Base-by-base conservation (phyloP, 1,140 invertebrate genomes). In the Pseudachorutes palmiensis region DNA sequence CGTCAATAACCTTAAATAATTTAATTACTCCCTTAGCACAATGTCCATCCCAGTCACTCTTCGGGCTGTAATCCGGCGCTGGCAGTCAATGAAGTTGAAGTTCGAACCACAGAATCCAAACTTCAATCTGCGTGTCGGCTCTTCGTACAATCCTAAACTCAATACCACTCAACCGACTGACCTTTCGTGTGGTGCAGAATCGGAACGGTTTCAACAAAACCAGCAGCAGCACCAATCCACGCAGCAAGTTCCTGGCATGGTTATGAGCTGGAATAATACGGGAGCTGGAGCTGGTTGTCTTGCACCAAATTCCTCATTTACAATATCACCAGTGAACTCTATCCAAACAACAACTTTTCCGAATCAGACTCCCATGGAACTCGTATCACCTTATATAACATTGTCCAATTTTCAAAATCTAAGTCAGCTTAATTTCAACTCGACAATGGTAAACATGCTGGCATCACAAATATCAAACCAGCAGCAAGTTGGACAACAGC, bases 21-120 rank as follows among this genome's bases (percentile, higher is more conserved):
- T 12, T 3, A 63, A 64, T 55, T 29, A 51, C 31, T 29, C n/a
- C 33, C 22, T 30, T 66, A 62, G 89, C 71, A 92, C 87, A 72
- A 82, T 94, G 68, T 96, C 93, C 19, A 92, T 97, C 76, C 94
- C 94, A 2, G 83, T 96, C 24, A 93, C 92, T 1, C 84, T 91
- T 80, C 81, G 89, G 69, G 83, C 87, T 1, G 78, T 92, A 5
- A 82, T 90, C 3, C 82, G 83, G 67, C 85, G 84, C 68, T 87
- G 84, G 85, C 76, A 77, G 69, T 72, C 45, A 33, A 71, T 70
- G 72, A 74, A 68, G 62, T 60, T 57, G 66, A 68, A 71, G 67
- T n/a, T 69, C 31, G 70, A 74, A 66, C 45, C 74, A 70, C 73
- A 68, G 63, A 73, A 75, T 69, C 70, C 75, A 65, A 69, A 76